phyloP scores from a whole-genome alignment of 2,797 vertebrate species.

The Thamnophis elegans region DNA sequence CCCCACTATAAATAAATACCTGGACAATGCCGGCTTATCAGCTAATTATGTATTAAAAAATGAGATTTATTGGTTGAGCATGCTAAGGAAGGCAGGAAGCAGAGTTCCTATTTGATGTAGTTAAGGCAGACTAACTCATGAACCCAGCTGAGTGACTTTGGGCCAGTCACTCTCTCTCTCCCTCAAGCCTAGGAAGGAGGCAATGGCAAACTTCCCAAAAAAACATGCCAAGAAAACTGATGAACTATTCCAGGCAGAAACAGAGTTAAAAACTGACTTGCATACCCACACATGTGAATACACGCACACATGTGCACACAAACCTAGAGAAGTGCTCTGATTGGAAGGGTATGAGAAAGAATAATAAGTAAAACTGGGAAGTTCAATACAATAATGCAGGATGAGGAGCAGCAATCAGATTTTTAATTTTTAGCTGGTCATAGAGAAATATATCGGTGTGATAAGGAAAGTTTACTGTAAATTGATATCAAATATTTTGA shows the following conservation, averaged over 20 bases:
- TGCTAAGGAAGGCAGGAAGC: no score
- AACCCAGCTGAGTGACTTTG: no score
- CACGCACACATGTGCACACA: rapidly evolving
- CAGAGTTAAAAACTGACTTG: not conserved
- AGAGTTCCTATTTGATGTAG: no score
- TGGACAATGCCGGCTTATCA: no score
- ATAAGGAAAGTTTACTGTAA: not conserved
- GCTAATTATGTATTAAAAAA: no score
- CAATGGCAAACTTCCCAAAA: not conserved
- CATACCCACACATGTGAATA: no score
- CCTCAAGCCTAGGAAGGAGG: not conserved
- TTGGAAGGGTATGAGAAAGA: not conserved
- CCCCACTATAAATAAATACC: no score
- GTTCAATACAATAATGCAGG: not conserved
- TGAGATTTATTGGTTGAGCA: no score
- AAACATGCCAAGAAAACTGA: not conserved
- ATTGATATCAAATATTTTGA: not conserved
- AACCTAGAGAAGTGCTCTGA: not conserved
- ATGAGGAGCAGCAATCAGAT: not conserved
- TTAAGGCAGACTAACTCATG: no score
- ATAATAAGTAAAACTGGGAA: not conserved
- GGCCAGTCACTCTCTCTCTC: not conserved
- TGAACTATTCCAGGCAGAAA: not conserved
- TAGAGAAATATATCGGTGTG: not conserved
- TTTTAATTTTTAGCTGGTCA: not conserved